Evolutionary conservation across 2,888 invertebrate species (phyloP).

Genomic region (Hydropsyche betteni): DNA sequence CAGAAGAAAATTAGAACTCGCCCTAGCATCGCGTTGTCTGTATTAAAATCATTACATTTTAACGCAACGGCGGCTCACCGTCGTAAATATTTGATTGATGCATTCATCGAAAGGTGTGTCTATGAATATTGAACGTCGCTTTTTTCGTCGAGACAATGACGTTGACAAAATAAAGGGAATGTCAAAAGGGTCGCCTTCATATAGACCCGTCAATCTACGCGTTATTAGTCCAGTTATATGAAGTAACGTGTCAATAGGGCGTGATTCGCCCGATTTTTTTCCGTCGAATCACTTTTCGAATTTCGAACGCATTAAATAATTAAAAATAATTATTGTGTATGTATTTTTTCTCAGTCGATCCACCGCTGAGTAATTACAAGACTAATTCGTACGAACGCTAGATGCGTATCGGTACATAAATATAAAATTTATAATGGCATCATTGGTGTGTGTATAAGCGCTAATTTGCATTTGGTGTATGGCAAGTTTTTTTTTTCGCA

Average conservation of each 20-base stretch:
- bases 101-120: constrained; percentile 32
- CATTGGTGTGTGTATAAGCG: constrained; percentile 20
- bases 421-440: constrained; percentile 32
- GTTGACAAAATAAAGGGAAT: constrained; percentile 37
- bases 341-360: not conserved
- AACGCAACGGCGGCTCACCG: too few relatives aligned
- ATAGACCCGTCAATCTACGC: constrained; percentile 30
- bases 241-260: too few relatives aligned
- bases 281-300: too few relatives aligned
- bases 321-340: not conserved
- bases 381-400: constrained; percentile 24
- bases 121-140: constrained; percentile 9
- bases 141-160: constrained; percentile 41
- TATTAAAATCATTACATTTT: too few relatives aligned
- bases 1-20: too few relatives aligned
- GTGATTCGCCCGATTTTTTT: too few relatives aligned
- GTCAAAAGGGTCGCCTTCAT: constrained; percentile 32
- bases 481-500: constrained; percentile 27
- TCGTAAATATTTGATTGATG: constrained; percentile 17
- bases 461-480: constrained; percentile 37
- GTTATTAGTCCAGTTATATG: not conserved
- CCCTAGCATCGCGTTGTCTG: too few relatives aligned
- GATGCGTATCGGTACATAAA: constrained; percentile 18
- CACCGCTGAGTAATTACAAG: constrained; percentile 14
- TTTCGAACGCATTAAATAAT: too few relatives aligned